These are phyloP conservation scores for Periophthalmus magnuspinnatus DNA, from an alignment of 2,797 vertebrate species.

Conservation along the genomic window DNA sequence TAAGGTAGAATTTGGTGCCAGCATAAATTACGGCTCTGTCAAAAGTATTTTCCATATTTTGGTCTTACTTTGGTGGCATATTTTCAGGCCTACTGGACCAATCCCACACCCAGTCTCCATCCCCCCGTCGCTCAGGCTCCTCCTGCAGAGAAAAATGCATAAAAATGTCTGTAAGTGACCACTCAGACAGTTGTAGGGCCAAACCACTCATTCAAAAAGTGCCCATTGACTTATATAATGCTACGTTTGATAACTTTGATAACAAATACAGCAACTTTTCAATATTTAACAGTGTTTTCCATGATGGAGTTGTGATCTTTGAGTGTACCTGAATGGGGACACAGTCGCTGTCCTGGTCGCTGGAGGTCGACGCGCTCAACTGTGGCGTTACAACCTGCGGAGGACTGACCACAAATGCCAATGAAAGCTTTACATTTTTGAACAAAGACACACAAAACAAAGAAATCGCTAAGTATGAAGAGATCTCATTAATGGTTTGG, in stretches of 20 bases:
- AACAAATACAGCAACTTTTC: not conserved
- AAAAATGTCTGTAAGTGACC: not conserved
- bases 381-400: slow-evolving; percentile 61
- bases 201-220: not conserved
- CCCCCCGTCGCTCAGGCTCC: slow-evolving; percentile 63
- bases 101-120: slow-evolving; percentile 78
- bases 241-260: not conserved
- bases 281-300: not conserved
- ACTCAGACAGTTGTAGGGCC: not conserved
- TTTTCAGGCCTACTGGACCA: slow-evolving; percentile 82
- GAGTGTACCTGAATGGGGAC: slow-evolving; percentile 71
- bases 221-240: too few species aligned
- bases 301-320: not conserved
- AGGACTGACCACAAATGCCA: slow-evolving; percentile 55
- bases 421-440: not conserved
- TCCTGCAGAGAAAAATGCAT: slow-evolving; percentile 46
- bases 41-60: not conserved
- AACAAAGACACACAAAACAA: slow-evolving; percentile 15
- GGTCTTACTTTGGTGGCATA: slow-evolving; percentile 74
- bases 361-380: slow-evolving; percentile 59
- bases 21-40: not conserved
- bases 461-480: slow-evolving; percentile 19
- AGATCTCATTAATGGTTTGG: slow-evolving; percentile 28
- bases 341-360: slow-evolving; percentile 75
- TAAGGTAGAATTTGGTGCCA: slow-evolving; percentile 17